Percentiles rank a stretch among this genome's conserved stretches.
These are phyloP conservation scores for Chrysopilus asiliformis DNA, from an alignment of 2,888 invertebrate species.

Conservation along the genomic window DNA sequence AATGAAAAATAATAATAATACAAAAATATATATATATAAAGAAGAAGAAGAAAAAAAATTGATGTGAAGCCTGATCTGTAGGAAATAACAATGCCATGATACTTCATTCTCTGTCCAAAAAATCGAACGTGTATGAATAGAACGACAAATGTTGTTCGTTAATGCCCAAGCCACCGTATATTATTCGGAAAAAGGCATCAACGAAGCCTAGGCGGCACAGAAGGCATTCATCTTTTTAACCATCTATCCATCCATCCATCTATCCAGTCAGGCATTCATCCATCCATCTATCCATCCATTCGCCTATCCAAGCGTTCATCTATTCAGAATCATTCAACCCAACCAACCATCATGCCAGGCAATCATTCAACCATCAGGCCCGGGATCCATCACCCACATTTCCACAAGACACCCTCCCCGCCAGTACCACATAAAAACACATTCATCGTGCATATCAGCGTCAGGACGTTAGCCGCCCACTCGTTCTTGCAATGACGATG, in stretches of 20 bases:
- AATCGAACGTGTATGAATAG: too few relatives aligned
- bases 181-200: too few relatives aligned
- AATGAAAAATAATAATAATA: too few relatives aligned
- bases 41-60: not conserved
- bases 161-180: too few relatives aligned
- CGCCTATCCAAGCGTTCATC: conserved; percentile 12
- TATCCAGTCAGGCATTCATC: conserved; percentile 10
- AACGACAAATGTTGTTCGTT: too few relatives aligned
- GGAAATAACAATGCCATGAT: not conserved
- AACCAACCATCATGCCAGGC: conserved; percentile 13
- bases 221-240: conserved; percentile 11
- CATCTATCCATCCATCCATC: conserved; percentile 4
- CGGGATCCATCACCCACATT: conserved; percentile 6
- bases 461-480: too few relatives aligned
- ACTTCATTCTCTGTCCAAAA: too few relatives aligned
- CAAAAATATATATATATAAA: too few relatives aligned
- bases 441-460: too few relatives aligned
- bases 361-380: conserved; percentile 14
- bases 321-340: conserved; percentile 15
- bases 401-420: too few relatives aligned
- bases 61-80: not conserved
- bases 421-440: too few relatives aligned
- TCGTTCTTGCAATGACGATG: too few relatives aligned
- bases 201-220: conserved; percentile 5
- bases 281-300: conserved; percentile 13